Evolutionary conservation across 2,113 vertebrate species (phyloP), one percentile per base, ranked within the genome.

Genomic region (Baryphthengus martii): DNA sequence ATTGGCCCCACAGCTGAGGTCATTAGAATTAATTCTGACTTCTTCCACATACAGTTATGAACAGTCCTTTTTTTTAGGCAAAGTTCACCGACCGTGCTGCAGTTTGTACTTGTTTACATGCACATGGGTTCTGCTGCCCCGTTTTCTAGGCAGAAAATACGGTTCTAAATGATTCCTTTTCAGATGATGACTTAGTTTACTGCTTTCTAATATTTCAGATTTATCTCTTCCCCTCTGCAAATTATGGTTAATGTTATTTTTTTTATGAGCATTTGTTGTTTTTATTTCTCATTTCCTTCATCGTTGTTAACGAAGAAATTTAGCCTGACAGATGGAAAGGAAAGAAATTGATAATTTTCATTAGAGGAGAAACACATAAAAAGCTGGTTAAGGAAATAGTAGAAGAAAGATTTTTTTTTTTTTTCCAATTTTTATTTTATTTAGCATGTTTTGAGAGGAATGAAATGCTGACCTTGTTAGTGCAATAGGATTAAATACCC

Each of bases 1-100:
- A 83, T 92, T 95, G 19, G n/a, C 14, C 35, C 76, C 37, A 75
- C 39, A 75, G 56, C 80, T 96, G 94, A 95, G 49, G 49, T 96
- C 59, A 80, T 91, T 71, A 59, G 74, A 82, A 55, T 81, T 71
- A 55, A 53, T 88, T 90, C 33, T 12, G 45, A 59, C 62, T 90
- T 89, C 75, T 85, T 28, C 45, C 35, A 50, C 2, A 7, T 53
- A 12, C 24, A 28, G 29, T 87, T 80, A 59, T 4, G 37, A 80
- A 44, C 31, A 62, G 55, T 66, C 13, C 25, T 21, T 90, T 67
- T 80, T 93, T 26, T 31, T 21, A 49, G 39, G 77, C 33, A 13
- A 6, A 67, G 72, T 84, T 94, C 42, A 19, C 33, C 0, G 0
- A 9, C 18, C 39, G 29, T 85, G 61, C 74, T 92, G 29, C 49